Evolutionary conservation across 2,888 invertebrate species (phyloP).

Genomic region (Cantharis nigra): DNA sequence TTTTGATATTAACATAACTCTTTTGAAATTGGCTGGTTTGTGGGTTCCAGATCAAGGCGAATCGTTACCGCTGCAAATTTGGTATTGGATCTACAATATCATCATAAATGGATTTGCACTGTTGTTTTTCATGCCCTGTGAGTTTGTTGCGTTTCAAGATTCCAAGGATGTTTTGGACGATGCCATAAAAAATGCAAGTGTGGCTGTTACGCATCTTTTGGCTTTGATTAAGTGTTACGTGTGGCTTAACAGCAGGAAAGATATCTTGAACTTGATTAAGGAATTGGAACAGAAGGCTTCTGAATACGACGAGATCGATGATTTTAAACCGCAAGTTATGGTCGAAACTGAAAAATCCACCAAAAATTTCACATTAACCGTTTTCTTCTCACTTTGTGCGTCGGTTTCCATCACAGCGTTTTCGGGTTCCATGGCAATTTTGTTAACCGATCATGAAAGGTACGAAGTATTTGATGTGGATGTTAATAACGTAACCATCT

Average conservation of each 20-base stretch:
- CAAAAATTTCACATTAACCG: slow-evolving; percentile 24
- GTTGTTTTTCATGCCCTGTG: slow-evolving; percentile 33
- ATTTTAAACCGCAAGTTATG: slow-evolving; percentile 29
- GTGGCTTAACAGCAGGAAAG: slow-evolving; percentile 34
- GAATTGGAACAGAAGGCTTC: slow-evolving; percentile 23
- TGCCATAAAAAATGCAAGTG: slow-evolving; percentile 38
- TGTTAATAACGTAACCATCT: slow-evolving; percentile 12
- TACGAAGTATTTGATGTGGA: background rate
- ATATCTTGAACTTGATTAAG: slow-evolving; percentile 33
- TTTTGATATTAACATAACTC: slow-evolving; percentile 33
- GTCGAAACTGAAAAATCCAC: slow-evolving; percentile 31
- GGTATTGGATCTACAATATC: slow-evolving; percentile 23
- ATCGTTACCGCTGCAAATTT: background rate
- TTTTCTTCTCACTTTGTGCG: slow-evolving; percentile 8
- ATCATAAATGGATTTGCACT: slow-evolving; percentile 30
- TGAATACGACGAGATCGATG: slow-evolving; percentile 30
- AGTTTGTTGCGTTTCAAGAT: slow-evolving; percentile 30
- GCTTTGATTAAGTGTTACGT: slow-evolving; percentile 32
- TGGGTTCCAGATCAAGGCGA: slow-evolving; percentile 32
- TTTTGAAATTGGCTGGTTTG: slow-evolving; percentile 35
- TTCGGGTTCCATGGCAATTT: slow-evolving; percentile 12
- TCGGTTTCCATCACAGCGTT: slow-evolving; percentile 22
- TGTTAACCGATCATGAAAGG: slow-evolving; percentile 15
- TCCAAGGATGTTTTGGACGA: slow-evolving; percentile 29
- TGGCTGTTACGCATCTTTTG: slow-evolving; percentile 36